phyloP scores from a whole-genome alignment of 2,888 invertebrate species.

The Drosophila picticornis region DNA sequence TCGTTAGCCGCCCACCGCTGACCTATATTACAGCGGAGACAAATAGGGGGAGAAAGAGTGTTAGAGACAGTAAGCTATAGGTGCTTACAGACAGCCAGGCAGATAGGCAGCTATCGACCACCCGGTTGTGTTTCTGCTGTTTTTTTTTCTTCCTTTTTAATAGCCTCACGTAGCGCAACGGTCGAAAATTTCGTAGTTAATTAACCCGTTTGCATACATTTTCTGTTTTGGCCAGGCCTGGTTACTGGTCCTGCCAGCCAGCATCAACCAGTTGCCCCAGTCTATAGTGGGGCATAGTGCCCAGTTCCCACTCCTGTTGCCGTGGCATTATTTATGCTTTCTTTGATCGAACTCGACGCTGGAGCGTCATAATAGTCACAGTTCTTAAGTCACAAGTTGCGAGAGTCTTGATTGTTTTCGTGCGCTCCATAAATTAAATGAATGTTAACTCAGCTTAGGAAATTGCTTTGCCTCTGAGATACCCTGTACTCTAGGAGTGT shows the following conservation, averaged over 20 bases:
- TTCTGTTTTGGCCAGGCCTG: slow-evolving; percentile 34
- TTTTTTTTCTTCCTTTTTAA: slow-evolving; percentile 43
- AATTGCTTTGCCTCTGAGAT: slow-evolving; percentile 54
- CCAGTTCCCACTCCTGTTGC: slow-evolving; percentile 36
- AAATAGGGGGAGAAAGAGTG: slow-evolving; percentile 21
- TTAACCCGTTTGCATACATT: slow-evolving; percentile 83
- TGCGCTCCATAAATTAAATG: slow-evolving; percentile 70
- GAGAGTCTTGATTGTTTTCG: slow-evolving; percentile 67
- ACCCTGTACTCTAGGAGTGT: slow-evolving; percentile 8
- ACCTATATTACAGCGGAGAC: slow-evolving; percentile 48
- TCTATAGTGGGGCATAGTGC: slow-evolving; percentile 3
- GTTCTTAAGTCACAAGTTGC: slow-evolving; percentile 25
- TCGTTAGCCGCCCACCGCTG: slow-evolving; percentile 75
- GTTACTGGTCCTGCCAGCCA: slow-evolving; percentile 53
- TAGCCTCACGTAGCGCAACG: slow-evolving; percentile 60
- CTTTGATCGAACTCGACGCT: slow-evolving; percentile 77
- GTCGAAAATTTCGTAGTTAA: slow-evolving; percentile 75
- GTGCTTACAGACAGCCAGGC: slow-evolving; percentile 1
- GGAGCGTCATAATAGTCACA: slow-evolving; percentile 75
- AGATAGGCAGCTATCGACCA: slow-evolving; percentile 50
- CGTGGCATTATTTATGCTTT: slow-evolving; percentile 77
- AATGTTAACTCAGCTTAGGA: slow-evolving; percentile 60
- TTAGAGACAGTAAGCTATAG: slow-evolving; percentile 15
- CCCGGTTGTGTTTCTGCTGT: slow-evolving; percentile 46
- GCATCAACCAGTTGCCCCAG: slow-evolving; percentile 49